Evolutionary conservation across 2,888 invertebrate genomes (phyloP).

Genomic region (Rugalucina vietnamica): DNA sequence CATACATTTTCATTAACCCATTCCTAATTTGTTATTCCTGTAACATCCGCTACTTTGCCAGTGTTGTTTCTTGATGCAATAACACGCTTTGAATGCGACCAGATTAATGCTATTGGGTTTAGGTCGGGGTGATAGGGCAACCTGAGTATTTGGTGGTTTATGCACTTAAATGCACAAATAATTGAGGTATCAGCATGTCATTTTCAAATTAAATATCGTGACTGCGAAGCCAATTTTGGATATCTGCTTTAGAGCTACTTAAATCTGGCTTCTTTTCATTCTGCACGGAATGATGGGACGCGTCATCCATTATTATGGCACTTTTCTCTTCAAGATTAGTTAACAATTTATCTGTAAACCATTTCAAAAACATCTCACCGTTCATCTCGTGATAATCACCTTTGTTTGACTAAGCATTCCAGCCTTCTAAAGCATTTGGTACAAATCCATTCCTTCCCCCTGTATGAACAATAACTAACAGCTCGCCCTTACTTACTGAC

Average conservation of each 20-base stretch:
- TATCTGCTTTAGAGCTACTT: too few relatives aligned
- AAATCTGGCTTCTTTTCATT: neutral
- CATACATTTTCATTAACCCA: too few relatives aligned
- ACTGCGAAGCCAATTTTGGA: constrained; percentile 17
- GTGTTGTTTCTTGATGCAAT: too few relatives aligned
- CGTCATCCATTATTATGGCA: neutral
- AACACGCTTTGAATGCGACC: too few relatives aligned
- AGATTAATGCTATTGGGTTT: too few relatives aligned
- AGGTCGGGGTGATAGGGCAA: constrained; percentile 28
- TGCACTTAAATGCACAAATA: neutral
- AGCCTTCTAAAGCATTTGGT: neutral
- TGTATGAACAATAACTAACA: neutral
- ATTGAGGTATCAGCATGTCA: constrained; percentile 6
- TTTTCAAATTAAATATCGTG: neutral
- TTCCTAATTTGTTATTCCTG: too few relatives aligned
- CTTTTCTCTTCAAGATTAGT: neutral
- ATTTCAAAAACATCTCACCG: neutral
- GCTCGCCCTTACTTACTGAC: neutral
- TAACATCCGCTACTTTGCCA: too few relatives aligned
- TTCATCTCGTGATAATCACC: neutral
- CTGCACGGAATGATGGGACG: neutral
- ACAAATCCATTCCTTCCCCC: neutral
- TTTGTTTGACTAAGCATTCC: too few relatives aligned
- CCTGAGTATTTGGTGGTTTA: constrained; percentile 18
- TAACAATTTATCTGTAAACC: neutral